Evolutionary conservation across 2,797 vertebrate genomes (phyloP).

Genomic region (Leuciscus waleckii): DNA sequence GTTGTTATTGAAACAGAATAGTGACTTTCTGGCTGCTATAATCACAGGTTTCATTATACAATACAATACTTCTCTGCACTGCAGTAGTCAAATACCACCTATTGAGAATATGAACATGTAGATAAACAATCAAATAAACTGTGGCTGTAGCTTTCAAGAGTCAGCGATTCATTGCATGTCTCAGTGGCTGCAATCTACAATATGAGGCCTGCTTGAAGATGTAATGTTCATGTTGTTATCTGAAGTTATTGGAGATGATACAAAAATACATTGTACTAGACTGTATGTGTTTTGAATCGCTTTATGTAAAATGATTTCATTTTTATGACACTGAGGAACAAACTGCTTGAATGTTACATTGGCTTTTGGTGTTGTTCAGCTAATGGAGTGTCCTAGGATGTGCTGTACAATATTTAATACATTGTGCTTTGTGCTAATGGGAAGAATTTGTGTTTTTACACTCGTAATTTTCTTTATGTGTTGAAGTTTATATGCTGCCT

Average conservation of each 20-base stretch:
- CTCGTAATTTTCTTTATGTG: not conserved
- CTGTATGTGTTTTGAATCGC: slow-evolving; percentile 15
- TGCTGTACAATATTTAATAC: slow-evolving; percentile 11
- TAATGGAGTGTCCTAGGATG: not conserved
- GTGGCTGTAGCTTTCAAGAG: not conserved
- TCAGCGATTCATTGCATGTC: slow-evolving; percentile 6
- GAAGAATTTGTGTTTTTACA: not conserved
- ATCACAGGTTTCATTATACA: not conserved
- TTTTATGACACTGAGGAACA: not conserved
- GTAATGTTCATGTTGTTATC: not conserved
- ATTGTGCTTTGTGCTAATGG: not conserved
- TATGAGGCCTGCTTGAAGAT: not conserved
- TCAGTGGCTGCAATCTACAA: slow-evolving; percentile 9
- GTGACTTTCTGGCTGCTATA: slow-evolving; percentile 5
- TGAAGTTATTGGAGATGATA: not conserved
- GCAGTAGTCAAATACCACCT: not conserved
- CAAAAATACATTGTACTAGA: slow-evolving; percentile 16
- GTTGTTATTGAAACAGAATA: not conserved
- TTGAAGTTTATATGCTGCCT: not conserved
- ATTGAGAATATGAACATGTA: not conserved
- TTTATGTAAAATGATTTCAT: not conserved
- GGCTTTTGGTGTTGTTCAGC: slow-evolving; percentile 6
- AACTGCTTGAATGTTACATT: not conserved
- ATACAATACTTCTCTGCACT: not conserved
- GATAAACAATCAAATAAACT: not conserved